A percentile compares a stretch with the other conserved stretches of the same genome.
phyloP scores from a whole-genome alignment of 2,113 vertebrate species.

The Ceratotherium simum region DNA sequence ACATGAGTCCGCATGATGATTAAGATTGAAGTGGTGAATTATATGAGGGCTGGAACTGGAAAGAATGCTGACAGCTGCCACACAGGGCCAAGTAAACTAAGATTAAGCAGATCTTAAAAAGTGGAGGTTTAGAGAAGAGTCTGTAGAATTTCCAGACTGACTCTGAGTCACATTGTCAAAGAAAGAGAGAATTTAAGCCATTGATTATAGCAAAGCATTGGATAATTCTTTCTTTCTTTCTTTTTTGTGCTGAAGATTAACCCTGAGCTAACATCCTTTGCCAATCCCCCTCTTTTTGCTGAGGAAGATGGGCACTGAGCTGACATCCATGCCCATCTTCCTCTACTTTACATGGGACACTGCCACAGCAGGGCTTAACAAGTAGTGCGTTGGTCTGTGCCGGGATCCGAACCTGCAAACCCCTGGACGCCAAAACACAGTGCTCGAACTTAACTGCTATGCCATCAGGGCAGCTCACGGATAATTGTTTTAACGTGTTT shows the following conservation, averaged over 20 bases:
- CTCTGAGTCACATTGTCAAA: not conserved
- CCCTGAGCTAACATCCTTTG: no score
- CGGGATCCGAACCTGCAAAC: no score
- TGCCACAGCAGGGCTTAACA: no score
- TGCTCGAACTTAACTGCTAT: no score
- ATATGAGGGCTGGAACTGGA: not conserved
- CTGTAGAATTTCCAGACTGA: not conserved
- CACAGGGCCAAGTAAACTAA: not conserved
- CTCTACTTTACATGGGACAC: no score
- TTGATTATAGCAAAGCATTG: not conserved
- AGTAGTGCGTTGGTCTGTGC: no score
- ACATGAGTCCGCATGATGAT: not conserved
- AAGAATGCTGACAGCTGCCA: not conserved
- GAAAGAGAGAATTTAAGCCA: not conserved
- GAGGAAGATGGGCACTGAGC: no score
- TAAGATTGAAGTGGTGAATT: not conserved
- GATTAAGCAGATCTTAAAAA: not conserved
- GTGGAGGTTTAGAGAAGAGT: not conserved
- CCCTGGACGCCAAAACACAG: no score
- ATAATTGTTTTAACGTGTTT: not conserved
- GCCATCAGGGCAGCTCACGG: no score
- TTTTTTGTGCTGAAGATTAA: no score
- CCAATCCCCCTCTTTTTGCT: no score
- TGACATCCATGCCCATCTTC: no score
- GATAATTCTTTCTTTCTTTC: not conserved